phyloP scores from a whole-genome alignment of 2,888 invertebrate species.

The Drosophila subquinaria region DNA sequence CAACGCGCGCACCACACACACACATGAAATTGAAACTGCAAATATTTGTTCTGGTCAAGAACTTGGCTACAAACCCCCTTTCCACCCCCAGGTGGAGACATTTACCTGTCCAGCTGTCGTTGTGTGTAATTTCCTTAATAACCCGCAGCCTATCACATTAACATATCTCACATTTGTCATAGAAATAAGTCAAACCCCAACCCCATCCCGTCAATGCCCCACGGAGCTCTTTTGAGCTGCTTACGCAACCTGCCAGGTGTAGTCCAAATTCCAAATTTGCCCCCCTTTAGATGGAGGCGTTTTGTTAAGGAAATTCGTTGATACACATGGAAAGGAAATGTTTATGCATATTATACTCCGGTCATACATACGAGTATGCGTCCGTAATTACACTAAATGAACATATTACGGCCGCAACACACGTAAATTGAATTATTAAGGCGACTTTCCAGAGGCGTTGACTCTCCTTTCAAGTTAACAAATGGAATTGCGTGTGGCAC shows the following conservation, averaged over 20 bases:
- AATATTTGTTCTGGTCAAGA: conserved; percentile 71
- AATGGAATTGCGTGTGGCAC: conserved; percentile 61
- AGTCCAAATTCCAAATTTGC: conserved; percentile 41
- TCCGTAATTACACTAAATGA: conserved; percentile 77
- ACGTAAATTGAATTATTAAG: conserved; percentile 78
- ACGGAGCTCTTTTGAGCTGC: conserved; percentile 38
- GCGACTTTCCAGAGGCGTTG: conserved; percentile 67
- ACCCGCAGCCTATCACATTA: conserved; percentile 78
- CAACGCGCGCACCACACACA: conserved; percentile 15
- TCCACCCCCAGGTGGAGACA: conserved; percentile 10
- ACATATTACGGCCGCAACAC: conserved; percentile 71
- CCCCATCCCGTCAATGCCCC: conserved; percentile 46
- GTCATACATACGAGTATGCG: conserved; percentile 60
- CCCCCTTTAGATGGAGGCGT: conserved; percentile 56
- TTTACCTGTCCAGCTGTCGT: conserved; percentile 36
- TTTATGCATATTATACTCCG: conserved; percentile 65
- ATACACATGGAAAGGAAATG: conserved; percentile 62
- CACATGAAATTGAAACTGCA: conserved; percentile 78
- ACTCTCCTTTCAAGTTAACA: conserved; percentile 31
- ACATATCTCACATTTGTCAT: conserved; percentile 80
- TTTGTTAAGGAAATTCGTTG: conserved; percentile 73
- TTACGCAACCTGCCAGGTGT: conserved; percentile 63
- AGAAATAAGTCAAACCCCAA: conserved; percentile 68
- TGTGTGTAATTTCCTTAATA: conserved; percentile 78
- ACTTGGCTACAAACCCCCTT: conserved; percentile 25